Conservation (phyloP, 2,113 vertebrate genomes). For the Pterocles gutturalis region DNA sequence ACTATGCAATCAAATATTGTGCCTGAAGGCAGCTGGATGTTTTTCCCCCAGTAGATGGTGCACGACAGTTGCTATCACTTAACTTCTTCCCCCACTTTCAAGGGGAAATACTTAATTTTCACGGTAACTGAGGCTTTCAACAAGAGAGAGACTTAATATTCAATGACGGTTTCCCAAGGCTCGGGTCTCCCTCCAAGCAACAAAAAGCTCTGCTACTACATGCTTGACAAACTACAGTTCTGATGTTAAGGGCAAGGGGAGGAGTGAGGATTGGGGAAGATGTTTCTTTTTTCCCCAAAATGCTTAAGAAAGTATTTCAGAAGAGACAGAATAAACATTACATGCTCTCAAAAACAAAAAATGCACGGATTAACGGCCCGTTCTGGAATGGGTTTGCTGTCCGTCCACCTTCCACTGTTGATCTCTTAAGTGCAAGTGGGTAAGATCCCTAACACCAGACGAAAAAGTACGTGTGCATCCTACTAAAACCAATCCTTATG, state of each 20-base stretch:
- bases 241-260: background rate
- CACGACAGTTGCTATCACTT: background rate
- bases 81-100: background rate
- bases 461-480: background rate
- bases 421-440: background rate
- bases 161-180: background rate
- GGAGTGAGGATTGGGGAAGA: background rate
- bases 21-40: background rate
- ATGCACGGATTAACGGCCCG: background rate
- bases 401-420: background rate
- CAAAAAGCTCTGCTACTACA: background rate
- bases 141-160: background rate
- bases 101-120: background rate
- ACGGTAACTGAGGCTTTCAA: background rate
- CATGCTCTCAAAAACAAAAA: background rate
- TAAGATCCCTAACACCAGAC: background rate
- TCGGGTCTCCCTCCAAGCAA: background rate
- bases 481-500: background rate
- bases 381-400: background rate
- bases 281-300: background rate
- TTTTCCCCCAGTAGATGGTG: slow-evolving; percentile 74
- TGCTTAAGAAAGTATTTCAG: background rate
- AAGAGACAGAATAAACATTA: background rate
- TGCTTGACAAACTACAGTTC: background rate
- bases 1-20: accelerated